Base-by-base conservation (phyloP, 1,140 invertebrate species). In the Solenopsis invicta region DNA sequence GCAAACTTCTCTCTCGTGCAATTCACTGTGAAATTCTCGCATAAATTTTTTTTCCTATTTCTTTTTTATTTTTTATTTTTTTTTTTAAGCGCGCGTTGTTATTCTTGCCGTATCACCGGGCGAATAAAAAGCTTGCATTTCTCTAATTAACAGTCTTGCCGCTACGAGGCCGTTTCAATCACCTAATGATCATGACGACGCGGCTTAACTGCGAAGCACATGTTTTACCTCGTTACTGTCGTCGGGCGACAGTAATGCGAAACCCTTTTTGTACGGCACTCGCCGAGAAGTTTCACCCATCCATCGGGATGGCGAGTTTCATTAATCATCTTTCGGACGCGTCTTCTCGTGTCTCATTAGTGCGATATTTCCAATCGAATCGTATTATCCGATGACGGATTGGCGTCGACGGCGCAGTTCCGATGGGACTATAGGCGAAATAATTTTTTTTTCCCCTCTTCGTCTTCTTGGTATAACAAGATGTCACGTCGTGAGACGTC, bases 351-450 rank as follows among this genome's bases (percentile, higher is more conserved):
- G 62, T 45, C 67, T 84, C 78, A 81, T 90, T 90, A 87, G 61
- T 41, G 29, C 21, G 67, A 85, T 89, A 90, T 89, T 85, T 89
- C 78, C 84, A 89, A 90, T 90, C 88, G 89, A 90, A 89, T 89
- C 88, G 89, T 87, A 90, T 89, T 90, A 89, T 87, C 61, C 75
- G 69, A 87, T 88, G 86, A 91, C 87, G 62, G 91, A 87, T 92
- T 85, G 77, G 69, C 72, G 78, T 82, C 66, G 85, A 34, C 48
- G 54, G 16, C 50, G 45, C 85, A 61, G 24, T 80, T 84, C 67
- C 88, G 72, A 34, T 24, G 80, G 37, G 69, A 82, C 21, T 37
- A n/a, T 10, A 50, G n/a, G 13, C 48, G 21, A 82, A 34, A 74
- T 54, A 37, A 37, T 48, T 18, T 18, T 9, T 45, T 62, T 4